Conservation (phyloP, 2,113 vertebrate genomes). For the Tinamus guttatus region DNA sequence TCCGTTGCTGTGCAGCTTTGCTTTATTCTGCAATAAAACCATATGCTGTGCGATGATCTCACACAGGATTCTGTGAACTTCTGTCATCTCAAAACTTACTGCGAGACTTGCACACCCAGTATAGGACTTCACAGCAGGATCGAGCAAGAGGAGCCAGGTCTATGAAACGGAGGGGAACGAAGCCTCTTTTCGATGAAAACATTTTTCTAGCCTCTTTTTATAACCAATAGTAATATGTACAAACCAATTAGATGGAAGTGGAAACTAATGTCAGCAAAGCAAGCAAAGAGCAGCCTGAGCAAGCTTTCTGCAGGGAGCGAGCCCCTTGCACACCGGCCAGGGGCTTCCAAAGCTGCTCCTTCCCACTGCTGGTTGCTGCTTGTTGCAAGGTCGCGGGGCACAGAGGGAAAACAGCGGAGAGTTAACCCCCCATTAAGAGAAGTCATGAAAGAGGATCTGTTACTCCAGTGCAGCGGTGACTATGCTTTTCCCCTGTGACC, state of each 20-base stretch:
- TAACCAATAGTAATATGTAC: not conserved
- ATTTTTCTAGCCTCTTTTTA: not conserved
- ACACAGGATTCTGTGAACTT: not conserved
- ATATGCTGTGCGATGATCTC: not conserved
- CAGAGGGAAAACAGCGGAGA: fast-evolving
- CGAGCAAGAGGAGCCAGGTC: not conserved
- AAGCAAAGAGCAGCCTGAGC: not conserved
- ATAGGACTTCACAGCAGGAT: not conserved
- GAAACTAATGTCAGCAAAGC: not conserved
- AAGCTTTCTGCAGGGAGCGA: not conserved
- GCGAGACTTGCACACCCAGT: fast-evolving
- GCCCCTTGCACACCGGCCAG: fast-evolving
- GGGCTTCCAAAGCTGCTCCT: not conserved
- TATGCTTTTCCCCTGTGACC: not conserved
- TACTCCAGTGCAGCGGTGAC: fast-evolving
- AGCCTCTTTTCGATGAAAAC: not conserved
- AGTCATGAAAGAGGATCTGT: not conserved
- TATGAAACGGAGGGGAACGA: not conserved
- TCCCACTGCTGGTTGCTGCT: not conserved
- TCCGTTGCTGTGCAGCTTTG: not conserved
- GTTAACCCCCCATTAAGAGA: not conserved
- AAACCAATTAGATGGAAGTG: not conserved
- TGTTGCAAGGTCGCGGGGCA: fast-evolving
- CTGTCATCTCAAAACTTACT: not conserved
- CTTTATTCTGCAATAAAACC: not conserved